Evolutionary conservation across 1,140 invertebrate genomes (phyloP).

Genomic region (Homarus americanus): DNA sequence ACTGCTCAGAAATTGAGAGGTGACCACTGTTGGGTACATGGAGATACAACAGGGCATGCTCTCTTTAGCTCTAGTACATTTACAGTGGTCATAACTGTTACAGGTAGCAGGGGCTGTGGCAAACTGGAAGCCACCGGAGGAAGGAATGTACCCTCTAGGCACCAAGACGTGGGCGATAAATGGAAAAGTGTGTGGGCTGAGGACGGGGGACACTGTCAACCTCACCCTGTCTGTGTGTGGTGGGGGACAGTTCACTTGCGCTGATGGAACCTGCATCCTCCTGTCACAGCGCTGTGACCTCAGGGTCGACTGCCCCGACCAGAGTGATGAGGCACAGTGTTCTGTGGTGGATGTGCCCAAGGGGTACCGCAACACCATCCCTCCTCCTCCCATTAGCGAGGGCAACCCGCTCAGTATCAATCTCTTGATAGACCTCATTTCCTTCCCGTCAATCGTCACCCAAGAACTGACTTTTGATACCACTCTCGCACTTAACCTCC

Average conservation of each 20-base stretch:
- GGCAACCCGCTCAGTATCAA: conserved; percentile 35
- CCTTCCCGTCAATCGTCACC: conserved; percentile 70
- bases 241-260: conserved; percentile 91
- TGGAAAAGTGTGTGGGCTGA: conserved; percentile 15
- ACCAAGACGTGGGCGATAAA: conserved; percentile 40
- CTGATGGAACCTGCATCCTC: conserved; percentile 93
- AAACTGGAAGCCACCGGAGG: conserved; percentile 1
- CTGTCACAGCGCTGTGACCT: conserved; percentile 90
- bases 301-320: conserved; percentile 88
- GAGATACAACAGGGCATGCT: no score
- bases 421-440: conserved; percentile 56
- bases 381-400: conserved; percentile 27
- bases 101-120: not conserved
- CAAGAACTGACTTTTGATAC: conserved; percentile 64
- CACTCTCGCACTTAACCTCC: conserved; percentile 46
- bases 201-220: conserved; percentile 21
- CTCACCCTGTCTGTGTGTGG: conserved; percentile 81
- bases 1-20: no score
- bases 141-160: conserved; percentile 50
- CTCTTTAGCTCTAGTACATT: no score
- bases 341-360: conserved; percentile 75
- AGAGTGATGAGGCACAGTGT: conserved; percentile 93
- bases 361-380: conserved; percentile 67
- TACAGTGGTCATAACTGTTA: not conserved
- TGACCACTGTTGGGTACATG: no score